phyloP scores from a whole-genome alignment of 2,888 invertebrate species.

The Lepidocyrtinus sp. region DNA sequence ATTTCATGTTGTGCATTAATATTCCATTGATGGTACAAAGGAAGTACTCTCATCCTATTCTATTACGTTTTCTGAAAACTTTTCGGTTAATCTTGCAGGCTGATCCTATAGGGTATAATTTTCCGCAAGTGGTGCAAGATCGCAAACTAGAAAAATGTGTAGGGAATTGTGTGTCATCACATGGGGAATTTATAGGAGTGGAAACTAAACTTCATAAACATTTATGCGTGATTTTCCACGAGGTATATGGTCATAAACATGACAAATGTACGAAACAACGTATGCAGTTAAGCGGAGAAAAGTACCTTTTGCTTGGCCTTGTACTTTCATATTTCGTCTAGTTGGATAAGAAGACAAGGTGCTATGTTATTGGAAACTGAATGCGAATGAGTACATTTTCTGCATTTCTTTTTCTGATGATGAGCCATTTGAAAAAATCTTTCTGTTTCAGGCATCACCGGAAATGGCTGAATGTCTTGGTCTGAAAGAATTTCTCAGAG shows the following conservation, averaged over 20 bases:
- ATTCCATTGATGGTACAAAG: too few species aligned
- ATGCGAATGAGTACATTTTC: background rate
- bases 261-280: background rate
- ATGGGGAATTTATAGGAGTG: background rate
- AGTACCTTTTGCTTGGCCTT: background rate
- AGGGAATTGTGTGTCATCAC: background rate
- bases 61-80: too few species aligned
- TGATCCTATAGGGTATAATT: too few species aligned
- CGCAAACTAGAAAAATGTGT: background rate
- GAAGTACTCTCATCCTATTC: too few species aligned
- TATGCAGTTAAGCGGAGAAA: background rate
- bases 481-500: background rate
- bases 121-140: too few species aligned
- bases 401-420: background rate
- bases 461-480: background rate
- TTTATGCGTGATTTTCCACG: background rate
- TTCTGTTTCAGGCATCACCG: slow-evolving; percentile 10
- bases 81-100: too few species aligned
- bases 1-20: too few species aligned
- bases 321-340: background rate
- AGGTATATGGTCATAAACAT: background rate
- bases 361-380: too few species aligned
- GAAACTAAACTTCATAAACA: background rate
- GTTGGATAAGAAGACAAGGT: too few species aligned
- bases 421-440: slow-evolving; percentile 3